These are phyloP conservation scores for Microctonus brassicae DNA, from an alignment of 2,888 invertebrate genomes.

Conservation along the genomic window DNA sequence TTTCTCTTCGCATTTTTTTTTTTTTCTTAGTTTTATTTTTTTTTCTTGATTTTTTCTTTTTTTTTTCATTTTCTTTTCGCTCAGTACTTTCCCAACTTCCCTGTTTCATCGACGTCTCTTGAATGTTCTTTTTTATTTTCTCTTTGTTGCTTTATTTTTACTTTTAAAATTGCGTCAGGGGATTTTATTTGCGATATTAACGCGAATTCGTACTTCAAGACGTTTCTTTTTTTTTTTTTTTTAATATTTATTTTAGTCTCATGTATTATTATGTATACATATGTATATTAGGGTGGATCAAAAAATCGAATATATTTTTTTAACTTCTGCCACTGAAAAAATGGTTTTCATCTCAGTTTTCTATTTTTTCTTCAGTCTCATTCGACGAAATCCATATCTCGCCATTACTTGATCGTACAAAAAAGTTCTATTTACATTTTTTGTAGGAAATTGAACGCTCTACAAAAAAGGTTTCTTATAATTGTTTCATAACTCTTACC, in stretches of 20 bases:
- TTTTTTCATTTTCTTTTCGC: slow-evolving; percentile 27
- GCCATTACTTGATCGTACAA: too few relatives aligned
- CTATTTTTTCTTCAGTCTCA: too few relatives aligned
- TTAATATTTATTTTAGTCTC: slow-evolving; percentile 18
- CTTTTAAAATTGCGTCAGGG: slow-evolving; percentile 51
- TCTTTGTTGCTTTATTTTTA: slow-evolving; percentile 30
- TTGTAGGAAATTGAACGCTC: too few relatives aligned
- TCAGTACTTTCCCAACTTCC: slow-evolving; percentile 17
- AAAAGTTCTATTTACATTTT: too few relatives aligned
- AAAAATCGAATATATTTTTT: too few relatives aligned
- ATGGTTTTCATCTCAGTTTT: too few relatives aligned
- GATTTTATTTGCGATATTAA: slow-evolving; percentile 64
- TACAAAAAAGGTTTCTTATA: too few relatives aligned
- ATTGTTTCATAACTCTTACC: too few relatives aligned
- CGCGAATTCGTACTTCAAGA: slow-evolving; percentile 50
- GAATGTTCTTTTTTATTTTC: slow-evolving; percentile 15
- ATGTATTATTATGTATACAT: not conserved
- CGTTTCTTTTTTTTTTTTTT: slow-evolving; percentile 24
- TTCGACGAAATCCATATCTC: too few relatives aligned
- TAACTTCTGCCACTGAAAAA: too few relatives aligned
- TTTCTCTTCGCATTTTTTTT: slow-evolving; percentile 32
- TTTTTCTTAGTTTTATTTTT: slow-evolving; percentile 28
- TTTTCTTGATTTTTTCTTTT: slow-evolving; percentile 27
- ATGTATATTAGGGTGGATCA: not conserved
- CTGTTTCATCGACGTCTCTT: slow-evolving; percentile 15